phyloP scores from a whole-genome alignment of 2,113 vertebrate species.

The Poeciliopsis retropinna region DNA sequence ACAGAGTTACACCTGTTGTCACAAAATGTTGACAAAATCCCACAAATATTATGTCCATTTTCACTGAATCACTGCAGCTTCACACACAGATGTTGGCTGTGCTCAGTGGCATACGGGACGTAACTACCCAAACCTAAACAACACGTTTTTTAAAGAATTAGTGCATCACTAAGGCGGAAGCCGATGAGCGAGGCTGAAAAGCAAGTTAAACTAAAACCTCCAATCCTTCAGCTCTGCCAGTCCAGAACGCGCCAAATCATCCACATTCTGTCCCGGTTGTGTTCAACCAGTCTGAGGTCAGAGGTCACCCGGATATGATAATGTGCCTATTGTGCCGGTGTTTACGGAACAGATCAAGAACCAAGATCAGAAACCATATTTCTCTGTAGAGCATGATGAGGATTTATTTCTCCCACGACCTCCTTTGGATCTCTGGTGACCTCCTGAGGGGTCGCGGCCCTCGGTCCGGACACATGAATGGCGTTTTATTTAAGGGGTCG shows the following conservation, averaged over 20 bases:
- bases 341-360: slow-evolving; percentile 15
- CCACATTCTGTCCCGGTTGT: neutral
- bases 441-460: slow-evolving; percentile 25
- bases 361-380: slow-evolving; percentile 13
- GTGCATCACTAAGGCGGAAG: too few relatives aligned
- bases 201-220: too few relatives aligned
- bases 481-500: slow-evolving; percentile 30
- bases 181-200: too few relatives aligned
- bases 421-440: slow-evolving; percentile 18
- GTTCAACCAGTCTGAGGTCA: neutral
- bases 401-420: slow-evolving; percentile 56
- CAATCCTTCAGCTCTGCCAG: too few relatives aligned
- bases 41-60: too few relatives aligned
- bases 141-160: too few relatives aligned
- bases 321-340: neutral
- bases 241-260: neutral
- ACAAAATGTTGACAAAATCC: too few relatives aligned
- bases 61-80: too few relatives aligned
- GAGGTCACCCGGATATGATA: neutral
- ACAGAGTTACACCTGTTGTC: too few relatives aligned
- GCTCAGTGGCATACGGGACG: too few relatives aligned
- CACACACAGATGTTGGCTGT: too few relatives aligned
- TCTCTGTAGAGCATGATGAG: neutral
- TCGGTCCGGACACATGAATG: slow-evolving; percentile 10
- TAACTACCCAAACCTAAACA: too few relatives aligned